Conservation (phyloP, 2,113 vertebrate species). For the Argyrosomus japonicus region DNA sequence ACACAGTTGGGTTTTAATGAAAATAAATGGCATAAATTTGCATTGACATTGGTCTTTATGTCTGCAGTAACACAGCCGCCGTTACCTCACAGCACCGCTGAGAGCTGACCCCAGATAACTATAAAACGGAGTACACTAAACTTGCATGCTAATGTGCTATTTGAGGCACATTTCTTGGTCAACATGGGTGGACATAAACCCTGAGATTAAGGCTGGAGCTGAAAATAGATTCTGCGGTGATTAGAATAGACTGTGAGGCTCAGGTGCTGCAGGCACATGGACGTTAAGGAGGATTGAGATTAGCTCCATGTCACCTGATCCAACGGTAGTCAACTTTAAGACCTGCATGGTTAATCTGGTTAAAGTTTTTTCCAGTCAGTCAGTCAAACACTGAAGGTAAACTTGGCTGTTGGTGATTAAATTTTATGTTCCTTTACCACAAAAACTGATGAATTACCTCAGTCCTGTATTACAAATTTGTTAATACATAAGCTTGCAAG, state of each 20-base stretch:
- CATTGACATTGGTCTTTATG: background rate
- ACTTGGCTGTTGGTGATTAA: too few species aligned
- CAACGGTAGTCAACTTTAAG: background rate
- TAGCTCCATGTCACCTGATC: background rate
- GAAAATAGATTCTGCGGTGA: slow-evolving; percentile 42
- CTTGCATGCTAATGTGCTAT: slow-evolving; percentile 49
- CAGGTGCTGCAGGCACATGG: slow-evolving; percentile 12
- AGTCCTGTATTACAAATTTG: too few species aligned
- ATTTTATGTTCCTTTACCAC: too few species aligned
- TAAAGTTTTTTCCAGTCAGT: background rate
- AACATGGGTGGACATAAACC: slow-evolving; percentile 7
- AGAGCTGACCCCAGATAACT: slow-evolving; percentile 29
- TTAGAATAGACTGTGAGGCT: slow-evolving; percentile 23
- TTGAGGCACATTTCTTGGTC: slow-evolving; percentile 40
- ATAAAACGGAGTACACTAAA: slow-evolving; percentile 21
- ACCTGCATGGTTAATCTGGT: background rate
- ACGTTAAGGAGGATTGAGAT: background rate
- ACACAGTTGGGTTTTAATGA: slow-evolving; percentile 25
- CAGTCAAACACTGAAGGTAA: too few species aligned
- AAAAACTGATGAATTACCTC: too few species aligned
- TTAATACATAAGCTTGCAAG: too few species aligned
- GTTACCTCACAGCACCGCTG: slow-evolving; percentile 18
- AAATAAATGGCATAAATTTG: slow-evolving; percentile 49
- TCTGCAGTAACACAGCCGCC: background rate
- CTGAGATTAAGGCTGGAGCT: slow-evolving; percentile 58